A percentile compares a stretch with the other conserved stretches of the same genome.
Evolutionary conservation across 2,888 invertebrate genomes (phyloP).

Genomic region (Enoplolaimus lenunculus): DNA sequence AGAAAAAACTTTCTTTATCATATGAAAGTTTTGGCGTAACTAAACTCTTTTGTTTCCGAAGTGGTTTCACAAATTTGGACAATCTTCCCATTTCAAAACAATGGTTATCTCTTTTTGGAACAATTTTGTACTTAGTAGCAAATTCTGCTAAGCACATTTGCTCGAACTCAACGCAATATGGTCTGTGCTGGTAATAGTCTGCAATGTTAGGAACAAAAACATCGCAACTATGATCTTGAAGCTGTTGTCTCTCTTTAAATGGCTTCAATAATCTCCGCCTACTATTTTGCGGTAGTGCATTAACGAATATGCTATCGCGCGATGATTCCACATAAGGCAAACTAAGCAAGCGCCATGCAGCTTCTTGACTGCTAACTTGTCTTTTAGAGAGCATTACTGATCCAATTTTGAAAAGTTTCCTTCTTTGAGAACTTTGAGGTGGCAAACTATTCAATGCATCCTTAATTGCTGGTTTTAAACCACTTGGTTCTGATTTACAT

Average conservation of each 20-base stretch:
- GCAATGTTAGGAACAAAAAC: not conserved
- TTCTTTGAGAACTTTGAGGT: not conserved
- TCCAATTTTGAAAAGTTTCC: not conserved
- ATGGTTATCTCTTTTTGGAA: too few relatives aligned
- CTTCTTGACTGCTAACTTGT: constrained; percentile 10
- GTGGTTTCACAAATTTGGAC: not conserved
- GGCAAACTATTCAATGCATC: not conserved
- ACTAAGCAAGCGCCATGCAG: constrained; percentile 4
- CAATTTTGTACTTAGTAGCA: not conserved
- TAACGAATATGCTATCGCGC: not conserved
- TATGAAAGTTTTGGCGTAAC: not conserved
- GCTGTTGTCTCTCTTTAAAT: not conserved
- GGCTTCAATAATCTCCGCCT: too few relatives aligned
- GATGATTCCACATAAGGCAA: constrained; percentile 5
- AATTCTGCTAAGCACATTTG: not conserved
- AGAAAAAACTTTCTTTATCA: not conserved
- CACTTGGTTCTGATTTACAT: constrained; percentile 1
- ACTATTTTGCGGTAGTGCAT: too few relatives aligned
- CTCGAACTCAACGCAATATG: not conserved
- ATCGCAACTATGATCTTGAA: not conserved
- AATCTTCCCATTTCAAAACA: too few relatives aligned
- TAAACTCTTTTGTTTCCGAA: not conserved
- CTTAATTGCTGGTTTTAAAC: not conserved
- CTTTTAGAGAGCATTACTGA: not conserved
- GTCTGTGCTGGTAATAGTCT: not conserved